phyloP scores from a whole-genome alignment of 2,113 vertebrate genomes.

The Cromileptes altivelis region DNA sequence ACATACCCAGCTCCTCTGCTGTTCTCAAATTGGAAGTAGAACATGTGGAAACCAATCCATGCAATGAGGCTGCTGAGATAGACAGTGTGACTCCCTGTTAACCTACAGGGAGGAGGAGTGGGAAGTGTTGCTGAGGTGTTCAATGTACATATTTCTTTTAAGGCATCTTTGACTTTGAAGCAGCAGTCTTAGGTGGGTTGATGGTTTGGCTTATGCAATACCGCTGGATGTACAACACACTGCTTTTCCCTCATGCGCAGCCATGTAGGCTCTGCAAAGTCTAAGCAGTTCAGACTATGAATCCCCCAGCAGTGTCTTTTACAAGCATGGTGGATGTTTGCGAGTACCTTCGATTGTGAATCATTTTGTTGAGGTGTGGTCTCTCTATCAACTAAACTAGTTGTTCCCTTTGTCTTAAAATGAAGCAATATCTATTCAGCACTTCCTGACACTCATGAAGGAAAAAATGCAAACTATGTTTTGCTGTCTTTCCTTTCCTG shows the following conservation, averaged over 20 bases:
- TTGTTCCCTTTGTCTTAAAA: not conserved
- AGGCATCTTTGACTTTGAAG: conserved; percentile 43
- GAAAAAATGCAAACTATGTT: not conserved
- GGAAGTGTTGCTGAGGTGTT: conserved; percentile 27
- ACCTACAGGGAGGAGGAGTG: not conserved
- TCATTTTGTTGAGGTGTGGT: conserved; percentile 9
- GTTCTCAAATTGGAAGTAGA: not conserved
- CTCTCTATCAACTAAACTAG: not conserved
- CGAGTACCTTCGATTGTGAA: not conserved
- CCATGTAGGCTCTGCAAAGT: not conserved
- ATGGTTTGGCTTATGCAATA: conserved; percentile 29
- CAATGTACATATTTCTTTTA: conserved; percentile 14
- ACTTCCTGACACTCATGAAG: not conserved
- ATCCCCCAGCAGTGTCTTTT: conserved; percentile 9
- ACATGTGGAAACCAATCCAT: not conserved
- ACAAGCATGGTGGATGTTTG: not conserved
- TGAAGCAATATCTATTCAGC: not conserved
- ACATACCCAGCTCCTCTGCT: not conserved
- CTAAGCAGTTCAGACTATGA: not conserved
- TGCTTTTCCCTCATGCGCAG: not conserved
- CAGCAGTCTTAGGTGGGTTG: conserved; percentile 25
- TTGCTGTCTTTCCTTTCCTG: not conserved
- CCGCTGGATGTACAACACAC: not conserved
- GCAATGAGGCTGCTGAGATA: not conserved
- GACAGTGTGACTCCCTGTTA: conserved; percentile 4